Base-by-base conservation (phyloP, 2,797 vertebrate species). In the Gallinago solitaria region DNA sequence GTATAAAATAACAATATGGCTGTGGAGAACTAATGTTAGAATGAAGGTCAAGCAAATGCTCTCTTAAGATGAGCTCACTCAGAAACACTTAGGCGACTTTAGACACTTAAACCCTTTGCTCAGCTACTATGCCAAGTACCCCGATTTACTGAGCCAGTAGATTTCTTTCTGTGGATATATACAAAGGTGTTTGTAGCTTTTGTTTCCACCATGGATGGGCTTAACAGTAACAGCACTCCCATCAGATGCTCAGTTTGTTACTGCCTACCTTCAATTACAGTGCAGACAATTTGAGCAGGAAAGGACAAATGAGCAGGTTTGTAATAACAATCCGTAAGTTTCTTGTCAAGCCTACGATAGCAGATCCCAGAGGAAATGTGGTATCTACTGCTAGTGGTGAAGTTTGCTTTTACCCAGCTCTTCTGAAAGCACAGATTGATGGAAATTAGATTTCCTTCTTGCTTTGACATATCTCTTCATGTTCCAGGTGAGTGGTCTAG, bases 391-490 rank as follows among this genome's bases (percentile, higher is more conserved):
- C 27, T 43, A 61, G 59, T 56, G 54, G 61, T 20, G 63, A 59
- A 83, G 41, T 73, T 75, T 81, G 85, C 80, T 93, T 93, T 95
- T 67, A 79, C n/a, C 54, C 69, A 45, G 54, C 59, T 82, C 32
- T 93, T 86, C 74, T 82, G 65, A 91, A 95, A 92, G 80, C 70
- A 48, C 27, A 87, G 83, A 67, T 9, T 79, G 86, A 79, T 84
- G 68, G 67, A 51, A 84, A n/a, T 35, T 74, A 77, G n/a, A 74
- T 51, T 83, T 78, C 41, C 75, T 85, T 77, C 53, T 56, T 71
- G 79, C 25, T 80, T 67, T 80, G 65, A 75, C 48, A 18, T 61
- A 23, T 12, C 43, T 76, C 51, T 87, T 83, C 0, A 3, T 50
- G 43, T 91, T 93, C 76, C 91, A 90, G 76, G 65, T 81, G 71